These are phyloP conservation scores for Fregetta grallaria DNA, from an alignment of 2,113 vertebrate genomes.

Conservation along the genomic window DNA sequence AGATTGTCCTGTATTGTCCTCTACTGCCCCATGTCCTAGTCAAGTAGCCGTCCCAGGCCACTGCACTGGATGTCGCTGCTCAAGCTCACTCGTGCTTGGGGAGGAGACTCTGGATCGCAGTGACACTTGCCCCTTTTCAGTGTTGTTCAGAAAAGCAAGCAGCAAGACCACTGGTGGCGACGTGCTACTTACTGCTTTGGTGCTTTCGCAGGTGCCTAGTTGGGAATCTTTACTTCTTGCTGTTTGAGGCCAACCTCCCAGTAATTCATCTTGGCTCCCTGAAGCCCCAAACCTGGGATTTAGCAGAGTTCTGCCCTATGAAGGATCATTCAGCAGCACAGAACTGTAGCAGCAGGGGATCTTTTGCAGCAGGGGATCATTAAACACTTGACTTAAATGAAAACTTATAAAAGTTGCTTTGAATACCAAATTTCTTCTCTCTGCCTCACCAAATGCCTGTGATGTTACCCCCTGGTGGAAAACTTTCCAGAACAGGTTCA, in stretches of 20 bases:
- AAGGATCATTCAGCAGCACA: background rate
- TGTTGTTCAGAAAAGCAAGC: background rate
- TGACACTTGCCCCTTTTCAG: background rate
- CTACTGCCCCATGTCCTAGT: background rate
- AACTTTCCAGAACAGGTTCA: background rate
- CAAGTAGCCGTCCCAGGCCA: background rate
- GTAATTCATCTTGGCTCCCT: background rate
- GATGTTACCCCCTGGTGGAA: background rate
- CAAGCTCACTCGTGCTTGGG: background rate
- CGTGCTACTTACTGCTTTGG: background rate
- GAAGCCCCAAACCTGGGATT: background rate
- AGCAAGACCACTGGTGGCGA: background rate
- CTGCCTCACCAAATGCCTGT: background rate
- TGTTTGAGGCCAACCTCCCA: background rate
- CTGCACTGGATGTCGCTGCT: background rate
- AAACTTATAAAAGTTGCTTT: background rate
- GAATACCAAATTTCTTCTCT: background rate
- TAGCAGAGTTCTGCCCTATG: background rate
- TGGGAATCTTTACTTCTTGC: background rate
- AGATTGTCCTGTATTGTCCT: background rate
- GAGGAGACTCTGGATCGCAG: background rate
- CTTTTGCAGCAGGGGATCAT: background rate
- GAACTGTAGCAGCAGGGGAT: background rate
- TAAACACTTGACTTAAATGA: conserved; percentile 13
- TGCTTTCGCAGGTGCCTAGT: background rate